Evolutionary conservation across 2,113 vertebrate genomes (phyloP).

Genomic region (Piprites chloris): DNA sequence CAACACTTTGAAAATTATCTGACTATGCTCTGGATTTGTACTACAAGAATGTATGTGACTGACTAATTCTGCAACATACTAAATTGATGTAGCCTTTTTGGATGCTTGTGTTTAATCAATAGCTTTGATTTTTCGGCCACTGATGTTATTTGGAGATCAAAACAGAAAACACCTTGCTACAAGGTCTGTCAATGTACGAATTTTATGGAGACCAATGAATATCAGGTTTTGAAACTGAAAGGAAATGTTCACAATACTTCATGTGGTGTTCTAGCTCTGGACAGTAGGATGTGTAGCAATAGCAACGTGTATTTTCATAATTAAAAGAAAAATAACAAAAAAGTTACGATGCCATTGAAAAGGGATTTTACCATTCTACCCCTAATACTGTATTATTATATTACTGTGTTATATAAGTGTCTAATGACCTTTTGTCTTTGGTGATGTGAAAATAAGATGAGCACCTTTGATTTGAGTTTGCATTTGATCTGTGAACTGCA

Average conservation of each 20-base stretch:
- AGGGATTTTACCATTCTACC: background rate
- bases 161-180: background rate
- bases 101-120: background rate
- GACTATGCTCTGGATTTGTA: background rate
- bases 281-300: background rate
- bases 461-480: constrained; percentile 27
- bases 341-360: background rate
- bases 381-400: background rate
- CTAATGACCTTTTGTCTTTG: constrained; percentile 14
- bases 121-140: background rate
- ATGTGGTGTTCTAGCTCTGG: background rate
- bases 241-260: background rate
- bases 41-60: background rate
- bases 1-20: background rate
- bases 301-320: background rate
- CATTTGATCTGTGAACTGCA: constrained; percentile 37
- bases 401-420: background rate
- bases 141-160: background rate
- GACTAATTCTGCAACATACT: background rate
- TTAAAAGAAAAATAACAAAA: background rate
- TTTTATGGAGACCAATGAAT: background rate
- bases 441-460: background rate
- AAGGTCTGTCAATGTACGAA: background rate
- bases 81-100: background rate
- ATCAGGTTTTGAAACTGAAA: background rate